Percentiles rank a stretch among this genome's conserved stretches.
Conservation (phyloP, 2,888 invertebrate species). For the Acanthopleura granulata region DNA sequence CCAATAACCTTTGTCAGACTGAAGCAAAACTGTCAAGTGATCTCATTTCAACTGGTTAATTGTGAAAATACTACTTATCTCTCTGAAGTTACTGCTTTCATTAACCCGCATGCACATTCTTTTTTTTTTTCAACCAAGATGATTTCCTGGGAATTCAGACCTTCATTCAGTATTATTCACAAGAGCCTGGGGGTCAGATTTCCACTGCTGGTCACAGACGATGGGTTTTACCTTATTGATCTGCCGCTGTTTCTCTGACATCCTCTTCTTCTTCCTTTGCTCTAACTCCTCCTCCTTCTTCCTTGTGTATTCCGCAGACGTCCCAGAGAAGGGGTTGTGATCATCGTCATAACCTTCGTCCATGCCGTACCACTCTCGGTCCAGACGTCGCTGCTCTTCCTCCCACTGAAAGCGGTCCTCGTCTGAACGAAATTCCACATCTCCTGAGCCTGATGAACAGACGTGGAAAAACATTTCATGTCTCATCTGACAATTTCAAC, state of each 20-base stretch:
- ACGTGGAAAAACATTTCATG: no score
- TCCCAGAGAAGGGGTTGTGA: slow-evolving; percentile 88
- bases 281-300: slow-evolving; percentile 94
- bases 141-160: no score
- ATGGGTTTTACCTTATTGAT: slow-evolving; percentile 80
- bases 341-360: slow-evolving; percentile 86
- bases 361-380: slow-evolving; percentile 97
- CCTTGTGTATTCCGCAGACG: slow-evolving; percentile 91
- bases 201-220: no score
- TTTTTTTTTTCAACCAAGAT: no score
- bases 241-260: slow-evolving; percentile 96
- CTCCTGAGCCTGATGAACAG: slow-evolving; percentile 32
- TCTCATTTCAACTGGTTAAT: neutral
- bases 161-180: no score
- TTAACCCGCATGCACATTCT: no score
- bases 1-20: slow-evolving; percentile 19
- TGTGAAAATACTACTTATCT: no score
- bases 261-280: slow-evolving; percentile 88
- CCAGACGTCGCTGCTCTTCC: slow-evolving; percentile 71
- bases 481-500: no score
- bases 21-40: neutral
- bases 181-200: no score
- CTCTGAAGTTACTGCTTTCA: no score
- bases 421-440: slow-evolving; percentile 68
- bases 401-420: slow-evolving; percentile 74